Percentiles rank a stretch among this genome's conserved stretches.
phyloP scores from a whole-genome alignment of 2,113 vertebrate species.

The Callipepla californica region DNA sequence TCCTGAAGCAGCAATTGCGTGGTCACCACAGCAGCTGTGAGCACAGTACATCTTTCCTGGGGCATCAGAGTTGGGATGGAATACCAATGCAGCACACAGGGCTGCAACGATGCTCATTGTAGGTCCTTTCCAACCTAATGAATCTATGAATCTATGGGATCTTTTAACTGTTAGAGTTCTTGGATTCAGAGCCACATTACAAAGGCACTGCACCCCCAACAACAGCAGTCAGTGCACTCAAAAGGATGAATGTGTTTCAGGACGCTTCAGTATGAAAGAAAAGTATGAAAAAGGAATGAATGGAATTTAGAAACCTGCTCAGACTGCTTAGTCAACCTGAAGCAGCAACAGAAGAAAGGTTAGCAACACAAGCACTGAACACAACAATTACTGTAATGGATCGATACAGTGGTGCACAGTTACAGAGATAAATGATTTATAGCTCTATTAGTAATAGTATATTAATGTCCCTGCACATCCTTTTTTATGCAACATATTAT shows the following conservation, averaged over 20 bases:
- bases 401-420: background rate
- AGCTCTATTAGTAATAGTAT: background rate
- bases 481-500: background rate
- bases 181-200: background rate
- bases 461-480: background rate
- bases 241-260: background rate
- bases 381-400: background rate
- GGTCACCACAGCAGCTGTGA: no score
- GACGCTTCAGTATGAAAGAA: background rate
- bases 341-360: background rate
- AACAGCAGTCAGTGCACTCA: rapidly evolving
- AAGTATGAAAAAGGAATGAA: background rate
- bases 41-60: background rate
- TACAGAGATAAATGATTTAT: background rate
- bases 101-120: background rate
- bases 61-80: background rate
- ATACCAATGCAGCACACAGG: background rate
- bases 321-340: background rate
- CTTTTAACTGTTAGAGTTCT: background rate
- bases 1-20: no score
- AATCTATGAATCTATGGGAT: background rate
- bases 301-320: background rate
- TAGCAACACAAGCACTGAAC: background rate
- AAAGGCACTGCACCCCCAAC: background rate
- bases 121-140: no score